Evolutionary conservation across 2,797 vertebrate genomes (phyloP).

Genomic region (Liasis olivaceus): DNA sequence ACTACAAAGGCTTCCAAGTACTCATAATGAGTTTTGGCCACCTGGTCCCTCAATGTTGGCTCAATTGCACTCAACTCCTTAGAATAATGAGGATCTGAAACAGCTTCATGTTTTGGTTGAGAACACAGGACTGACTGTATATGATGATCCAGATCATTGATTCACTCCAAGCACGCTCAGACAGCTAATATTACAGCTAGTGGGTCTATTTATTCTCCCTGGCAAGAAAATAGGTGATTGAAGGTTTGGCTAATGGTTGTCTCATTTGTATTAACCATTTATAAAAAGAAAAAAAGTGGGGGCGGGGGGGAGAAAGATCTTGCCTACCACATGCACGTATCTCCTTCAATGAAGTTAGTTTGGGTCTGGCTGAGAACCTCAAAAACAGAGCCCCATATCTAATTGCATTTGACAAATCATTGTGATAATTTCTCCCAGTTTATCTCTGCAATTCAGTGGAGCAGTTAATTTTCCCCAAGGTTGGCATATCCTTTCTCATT

Average conservation of each 20-base stretch:
- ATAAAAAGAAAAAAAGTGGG: conserved; percentile 2
- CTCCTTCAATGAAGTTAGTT: conserved; percentile 16
- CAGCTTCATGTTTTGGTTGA: no score
- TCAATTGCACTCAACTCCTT: no score
- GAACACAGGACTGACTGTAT: no score
- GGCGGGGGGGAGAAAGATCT: conserved; percentile 19
- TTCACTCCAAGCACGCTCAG: neutral
- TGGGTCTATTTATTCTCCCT: neutral
- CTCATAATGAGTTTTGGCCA: no score
- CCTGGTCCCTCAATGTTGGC: no score
- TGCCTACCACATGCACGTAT: neutral
- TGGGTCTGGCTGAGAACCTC: conserved; percentile 53
- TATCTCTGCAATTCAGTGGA: conserved; percentile 78
- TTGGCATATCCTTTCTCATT: conserved; percentile 70
- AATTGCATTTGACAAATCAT: conserved; percentile 73
- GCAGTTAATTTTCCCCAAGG: conserved; percentile 77
- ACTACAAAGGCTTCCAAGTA: no score
- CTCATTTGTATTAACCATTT: conserved; percentile 61
- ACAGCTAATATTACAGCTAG: conserved; percentile 21
- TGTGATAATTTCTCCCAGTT: conserved; percentile 77
- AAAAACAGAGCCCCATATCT: conserved; percentile 54
- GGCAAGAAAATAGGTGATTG: conserved; percentile 19
- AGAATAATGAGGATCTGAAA: no score
- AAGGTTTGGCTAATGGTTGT: conserved; percentile 66
- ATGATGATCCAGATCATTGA: no score